Evolutionary conservation across 2,888 invertebrate species (phyloP).

Genomic region (Chloroclysta siterata): DNA sequence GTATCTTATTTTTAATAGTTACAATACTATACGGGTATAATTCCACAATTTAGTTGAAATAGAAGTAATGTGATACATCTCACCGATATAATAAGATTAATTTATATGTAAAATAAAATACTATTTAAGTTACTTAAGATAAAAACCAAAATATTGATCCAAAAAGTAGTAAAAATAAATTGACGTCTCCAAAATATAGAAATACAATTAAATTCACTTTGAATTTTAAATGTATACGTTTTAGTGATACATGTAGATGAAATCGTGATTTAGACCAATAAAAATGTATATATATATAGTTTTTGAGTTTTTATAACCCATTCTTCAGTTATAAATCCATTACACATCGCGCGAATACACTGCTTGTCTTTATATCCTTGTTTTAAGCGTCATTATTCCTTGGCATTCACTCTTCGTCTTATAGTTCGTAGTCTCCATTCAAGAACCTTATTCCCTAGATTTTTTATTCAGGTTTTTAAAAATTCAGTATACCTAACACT

Average conservation of each 20-base stretch:
- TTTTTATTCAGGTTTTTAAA: too few relatives aligned
- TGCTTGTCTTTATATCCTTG: too few relatives aligned
- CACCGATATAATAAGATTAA: conserved; percentile 44
- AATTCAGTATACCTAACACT: too few relatives aligned
- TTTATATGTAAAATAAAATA: conserved; percentile 14
- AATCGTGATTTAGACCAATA: conserved; percentile 32
- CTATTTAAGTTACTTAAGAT: conserved; percentile 7
- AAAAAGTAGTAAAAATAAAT: conserved; percentile 15
- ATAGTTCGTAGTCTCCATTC: too few relatives aligned
- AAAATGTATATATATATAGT: conserved; percentile 20
- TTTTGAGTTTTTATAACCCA: background rate
- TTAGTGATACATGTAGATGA: conserved; percentile 71
- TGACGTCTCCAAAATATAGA: background rate
- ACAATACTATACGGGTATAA: conserved; percentile 42
- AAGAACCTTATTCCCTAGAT: too few relatives aligned
- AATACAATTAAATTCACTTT: conserved; percentile 22
- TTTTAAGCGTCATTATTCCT: too few relatives aligned
- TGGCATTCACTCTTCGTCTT: too few relatives aligned
- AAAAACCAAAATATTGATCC: conserved; percentile 18
- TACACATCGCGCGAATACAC: too few relatives aligned
- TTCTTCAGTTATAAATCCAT: background rate
- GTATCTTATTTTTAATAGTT: conserved; percentile 4
- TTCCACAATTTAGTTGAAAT: conserved; percentile 34
- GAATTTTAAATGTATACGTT: conserved; percentile 72
- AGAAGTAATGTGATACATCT: conserved; percentile 39